Conservation (phyloP, 1,140 invertebrate species). For the Ridgeia piscesae region DNA sequence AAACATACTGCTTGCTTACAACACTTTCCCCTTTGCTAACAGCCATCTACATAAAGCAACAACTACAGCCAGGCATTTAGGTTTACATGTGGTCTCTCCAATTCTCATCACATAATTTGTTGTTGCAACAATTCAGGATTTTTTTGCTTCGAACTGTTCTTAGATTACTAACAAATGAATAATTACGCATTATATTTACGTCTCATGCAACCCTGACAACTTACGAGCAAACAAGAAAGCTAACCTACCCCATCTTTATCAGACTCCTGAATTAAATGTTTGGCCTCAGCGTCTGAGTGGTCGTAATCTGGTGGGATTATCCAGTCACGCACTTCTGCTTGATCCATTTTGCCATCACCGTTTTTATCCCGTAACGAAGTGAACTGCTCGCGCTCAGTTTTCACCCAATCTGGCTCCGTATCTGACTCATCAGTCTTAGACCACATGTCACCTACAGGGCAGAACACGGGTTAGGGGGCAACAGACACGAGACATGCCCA, state of each 20-base stretch:
- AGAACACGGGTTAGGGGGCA: neutral
- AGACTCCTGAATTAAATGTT: constrained; percentile 92
- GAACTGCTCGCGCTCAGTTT: constrained; percentile 88
- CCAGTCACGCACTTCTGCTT: constrained; percentile 84
- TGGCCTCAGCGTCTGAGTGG: constrained; percentile 91
- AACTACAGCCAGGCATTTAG: neutral
- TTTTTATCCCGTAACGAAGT: constrained; percentile 77
- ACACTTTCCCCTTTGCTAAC: neutral
- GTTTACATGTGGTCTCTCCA: neutral
- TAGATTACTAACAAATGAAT: neutral
- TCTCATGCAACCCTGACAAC: neutral
- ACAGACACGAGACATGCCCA: neutral
- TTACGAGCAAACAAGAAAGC: neutral
- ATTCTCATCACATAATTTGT: neutral
- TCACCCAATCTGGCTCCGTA: constrained; percentile 94
- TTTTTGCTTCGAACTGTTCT: neutral
- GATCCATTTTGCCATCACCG: constrained; percentile 85
- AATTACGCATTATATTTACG: neutral
- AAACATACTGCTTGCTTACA: neutral
- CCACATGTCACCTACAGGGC: constrained; percentile 77
- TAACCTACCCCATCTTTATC: constrained; percentile 74
- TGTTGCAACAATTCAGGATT: neutral
- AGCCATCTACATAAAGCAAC: neutral
- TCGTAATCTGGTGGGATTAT: constrained; percentile 95
- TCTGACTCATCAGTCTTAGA: constrained; percentile 64